Base-by-base conservation (phyloP, 1,140 invertebrate genomes). In the Oreohelix idahoensis region DNA sequence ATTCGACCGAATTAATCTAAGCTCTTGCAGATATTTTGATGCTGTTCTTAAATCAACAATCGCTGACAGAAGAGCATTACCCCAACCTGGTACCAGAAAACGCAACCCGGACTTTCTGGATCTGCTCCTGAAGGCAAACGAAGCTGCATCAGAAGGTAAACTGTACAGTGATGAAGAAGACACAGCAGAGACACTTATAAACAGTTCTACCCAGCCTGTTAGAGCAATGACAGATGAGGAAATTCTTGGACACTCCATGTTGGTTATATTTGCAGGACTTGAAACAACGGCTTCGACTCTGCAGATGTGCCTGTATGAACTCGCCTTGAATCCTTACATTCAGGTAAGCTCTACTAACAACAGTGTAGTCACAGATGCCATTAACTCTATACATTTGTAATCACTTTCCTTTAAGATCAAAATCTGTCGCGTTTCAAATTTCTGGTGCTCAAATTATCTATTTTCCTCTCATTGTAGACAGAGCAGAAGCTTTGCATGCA, bases 251-350 rank as follows among this genome's bases (percentile, higher is more conserved):
- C 95, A 96, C 87, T 94, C 94, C 0, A 92, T 95, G 0, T 76
- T 95, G 5, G 96, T 96, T 85, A 95, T 96, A 84, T 90, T 94
- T 0, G 95, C 94, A 81, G 95, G 95, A 2, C 95, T 94, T 85
- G 95, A 95, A 89, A 95, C n/a, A n/a, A n/a, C n/a, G n/a, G n/a
- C n/a, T n/a, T n/a, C n/a, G n/a, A n/a, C n/a, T n/a, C n/a, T n/a
- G n/a, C n/a, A n/a, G n/a, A n/a, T n/a, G n/a, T n/a, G n/a, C n/a
- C n/a, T n/a, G n/a, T n/a, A n/a, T n/a, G n/a, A n/a, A n/a, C n/a
- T n/a, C n/a, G n/a, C n/a, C n/a, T n/a, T n/a, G n/a, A n/a, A n/a
- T n/a, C n/a, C n/a, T n/a, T n/a, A n/a, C n/a, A n/a, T n/a, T n/a
- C n/a, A n/a, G n/a, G n/a, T n/a, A n/a, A n/a, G n/a, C n/a, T n/a